Evolutionary conservation across 2,797 vertebrate species (phyloP).

Genomic region (Numenius phaeopus): DNA sequence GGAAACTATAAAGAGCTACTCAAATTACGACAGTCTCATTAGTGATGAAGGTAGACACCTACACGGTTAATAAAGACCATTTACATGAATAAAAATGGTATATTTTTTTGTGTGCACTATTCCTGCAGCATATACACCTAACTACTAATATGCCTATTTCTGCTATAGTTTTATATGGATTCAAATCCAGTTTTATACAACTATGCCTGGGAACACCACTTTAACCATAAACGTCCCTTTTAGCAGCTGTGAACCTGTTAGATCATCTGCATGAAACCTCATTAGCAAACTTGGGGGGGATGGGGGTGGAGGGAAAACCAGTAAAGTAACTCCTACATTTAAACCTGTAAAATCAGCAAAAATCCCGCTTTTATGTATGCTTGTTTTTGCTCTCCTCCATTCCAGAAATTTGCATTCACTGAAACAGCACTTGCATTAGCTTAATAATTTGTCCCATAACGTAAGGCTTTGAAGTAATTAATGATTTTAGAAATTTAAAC

Average conservation of each 20-base stretch:
- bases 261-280: neutral
- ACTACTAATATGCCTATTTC: neutral
- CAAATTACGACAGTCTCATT: neutral
- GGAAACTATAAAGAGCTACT: neutral
- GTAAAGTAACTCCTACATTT: neutral
- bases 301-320: neutral
- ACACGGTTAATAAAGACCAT: neutral
- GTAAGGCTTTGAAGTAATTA: neutral
- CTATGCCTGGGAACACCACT: neutral
- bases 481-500: neutral
- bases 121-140: neutral
- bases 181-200: neutral
- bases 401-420: neutral
- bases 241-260: neutral
- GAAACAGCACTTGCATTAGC: neutral
- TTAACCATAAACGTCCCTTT: neutral
- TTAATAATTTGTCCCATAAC: neutral
- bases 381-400: neutral
- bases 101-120: neutral
- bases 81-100: neutral
- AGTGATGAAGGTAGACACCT: neutral
- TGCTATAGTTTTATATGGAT: neutral
- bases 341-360: neutral
- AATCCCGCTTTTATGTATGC: neutral
- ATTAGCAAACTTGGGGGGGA: neutral